phyloP scores from a whole-genome alignment of 2,797 vertebrate genomes.

The Morelia viridis region DNA sequence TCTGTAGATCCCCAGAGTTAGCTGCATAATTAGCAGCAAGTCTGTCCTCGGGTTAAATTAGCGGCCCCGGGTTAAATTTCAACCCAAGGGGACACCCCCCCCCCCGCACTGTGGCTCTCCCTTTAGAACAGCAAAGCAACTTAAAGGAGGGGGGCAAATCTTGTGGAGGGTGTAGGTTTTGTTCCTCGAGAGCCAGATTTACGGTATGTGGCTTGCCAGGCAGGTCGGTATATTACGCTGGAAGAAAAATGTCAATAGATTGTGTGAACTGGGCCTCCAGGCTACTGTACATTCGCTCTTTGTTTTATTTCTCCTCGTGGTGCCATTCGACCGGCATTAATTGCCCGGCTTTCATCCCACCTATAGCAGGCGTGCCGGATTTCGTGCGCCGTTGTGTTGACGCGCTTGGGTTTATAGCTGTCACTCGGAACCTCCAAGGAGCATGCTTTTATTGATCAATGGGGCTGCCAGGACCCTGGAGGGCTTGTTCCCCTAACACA shows the following conservation, averaged over 20 bases:
- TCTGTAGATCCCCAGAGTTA: background rate
- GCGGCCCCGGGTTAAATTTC: background rate
- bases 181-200: slow-evolving; percentile 43
- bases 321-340: slow-evolving; percentile 64
- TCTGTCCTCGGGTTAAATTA: background rate
- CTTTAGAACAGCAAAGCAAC: background rate
- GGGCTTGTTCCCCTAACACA: slow-evolving; percentile 58
- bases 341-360: slow-evolving; percentile 62
- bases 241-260: slow-evolving; percentile 19
- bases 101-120: background rate
- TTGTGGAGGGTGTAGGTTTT: background rate
- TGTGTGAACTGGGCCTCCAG: slow-evolving; percentile 43
- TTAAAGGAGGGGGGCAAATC: background rate
- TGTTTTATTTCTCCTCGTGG: slow-evolving; percentile 71
- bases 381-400: slow-evolving; percentile 60
- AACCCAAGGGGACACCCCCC: background rate
- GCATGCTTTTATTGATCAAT: slow-evolving; percentile 66
- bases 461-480: slow-evolving; percentile 60
- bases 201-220: slow-evolving; percentile 12
- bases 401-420: slow-evolving; percentile 70
- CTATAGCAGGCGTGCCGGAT: slow-evolving; percentile 45
- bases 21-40: fast-evolving
- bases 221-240: slow-evolving; percentile 47
- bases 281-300: slow-evolving; percentile 50
- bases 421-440: slow-evolving; percentile 61